Evolutionary conservation across 2,888 invertebrate species (phyloP).

Genomic region (Cephus pulcher): DNA sequence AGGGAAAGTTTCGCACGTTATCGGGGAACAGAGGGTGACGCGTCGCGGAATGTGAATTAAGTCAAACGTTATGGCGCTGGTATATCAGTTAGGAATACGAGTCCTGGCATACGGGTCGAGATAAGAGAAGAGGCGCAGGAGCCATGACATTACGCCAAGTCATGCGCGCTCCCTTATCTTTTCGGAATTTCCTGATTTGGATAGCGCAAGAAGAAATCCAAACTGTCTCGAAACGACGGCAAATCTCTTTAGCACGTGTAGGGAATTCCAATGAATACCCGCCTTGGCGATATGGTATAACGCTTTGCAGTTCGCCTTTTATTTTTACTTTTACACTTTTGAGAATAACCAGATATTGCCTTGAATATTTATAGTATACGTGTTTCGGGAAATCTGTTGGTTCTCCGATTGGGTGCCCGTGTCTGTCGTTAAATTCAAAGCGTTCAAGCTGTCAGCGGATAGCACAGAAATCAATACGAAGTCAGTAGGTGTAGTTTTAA

Average conservation of each 20-base stretch:
- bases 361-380: too few species aligned
- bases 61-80: conserved; percentile 25
- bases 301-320: neutral
- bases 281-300: conserved; percentile 14
- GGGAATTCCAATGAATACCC: conserved; percentile 36
- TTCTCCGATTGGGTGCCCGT: too few species aligned
- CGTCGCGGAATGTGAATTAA: conserved; percentile 19
- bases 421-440: too few species aligned
- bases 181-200: conserved; percentile 29
- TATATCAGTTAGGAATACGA: conserved; percentile 13
- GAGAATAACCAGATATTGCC: too few species aligned
- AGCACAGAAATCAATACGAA: too few species aligned
- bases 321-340: too few species aligned
- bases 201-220: conserved; percentile 8
- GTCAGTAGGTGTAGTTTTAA: too few species aligned
- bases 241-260: conserved; percentile 47
- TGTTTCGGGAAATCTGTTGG: too few species aligned
- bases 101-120: conserved; percentile 22
- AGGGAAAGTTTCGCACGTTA: neutral
- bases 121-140: neutral
- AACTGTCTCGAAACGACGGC: conserved; percentile 31
- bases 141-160: conserved; percentile 34
- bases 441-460: too few species aligned
- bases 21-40: neutral
- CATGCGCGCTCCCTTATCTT: conserved; percentile 43